Conservation (phyloP, 37 sponge, comb jelly and placozoan genomes). For the Crambe crambe region DNA sequence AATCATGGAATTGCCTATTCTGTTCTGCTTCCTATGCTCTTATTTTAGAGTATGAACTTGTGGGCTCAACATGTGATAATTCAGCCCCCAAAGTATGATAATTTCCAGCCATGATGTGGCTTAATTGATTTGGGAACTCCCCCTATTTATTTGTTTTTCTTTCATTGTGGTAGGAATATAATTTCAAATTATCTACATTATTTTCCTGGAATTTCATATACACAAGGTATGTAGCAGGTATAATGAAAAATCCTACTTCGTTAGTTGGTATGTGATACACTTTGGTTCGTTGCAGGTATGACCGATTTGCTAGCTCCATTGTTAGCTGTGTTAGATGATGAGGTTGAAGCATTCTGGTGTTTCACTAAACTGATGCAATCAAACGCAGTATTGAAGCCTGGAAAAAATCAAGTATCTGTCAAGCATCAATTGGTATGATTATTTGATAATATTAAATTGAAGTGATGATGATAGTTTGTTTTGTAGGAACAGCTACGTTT, state of each 20-base stretch:
- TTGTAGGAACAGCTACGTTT: slow-evolving; percentile 58
- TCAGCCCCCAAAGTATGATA: no score
- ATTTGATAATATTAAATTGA: background rate
- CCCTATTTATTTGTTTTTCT: no score
- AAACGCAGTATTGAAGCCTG: slow-evolving; percentile 33
- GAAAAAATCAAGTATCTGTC: slow-evolving; percentile 27
- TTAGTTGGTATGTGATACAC: background rate
- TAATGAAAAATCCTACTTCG: background rate
- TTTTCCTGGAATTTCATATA: slow-evolving; percentile 32
- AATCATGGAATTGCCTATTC: no score
- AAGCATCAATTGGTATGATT: slow-evolving; percentile 63
- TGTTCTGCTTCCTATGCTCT: no score
- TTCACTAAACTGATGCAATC: slow-evolving; percentile 62
- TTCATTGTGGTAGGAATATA: slow-evolving; percentile 31
- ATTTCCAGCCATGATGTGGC: no score
- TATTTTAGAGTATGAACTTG: no score
- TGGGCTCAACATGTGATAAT: no score
- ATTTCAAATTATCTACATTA: slow-evolving; percentile 30
- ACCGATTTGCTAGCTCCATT: slow-evolving; percentile 80
- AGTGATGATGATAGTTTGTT: background rate
- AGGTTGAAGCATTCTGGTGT: slow-evolving; percentile 78
- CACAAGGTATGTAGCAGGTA: slow-evolving; percentile 36
- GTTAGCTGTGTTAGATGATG: slow-evolving; percentile 58
- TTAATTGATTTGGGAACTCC: no score
- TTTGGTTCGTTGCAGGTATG: slow-evolving; percentile 62